A percentile compares a stretch with the other conserved stretches of the same genome.
These are phyloP conservation scores for Aphyosemion australe DNA, from an alignment of 2,113 vertebrate genomes.

Conservation along the genomic window DNA sequence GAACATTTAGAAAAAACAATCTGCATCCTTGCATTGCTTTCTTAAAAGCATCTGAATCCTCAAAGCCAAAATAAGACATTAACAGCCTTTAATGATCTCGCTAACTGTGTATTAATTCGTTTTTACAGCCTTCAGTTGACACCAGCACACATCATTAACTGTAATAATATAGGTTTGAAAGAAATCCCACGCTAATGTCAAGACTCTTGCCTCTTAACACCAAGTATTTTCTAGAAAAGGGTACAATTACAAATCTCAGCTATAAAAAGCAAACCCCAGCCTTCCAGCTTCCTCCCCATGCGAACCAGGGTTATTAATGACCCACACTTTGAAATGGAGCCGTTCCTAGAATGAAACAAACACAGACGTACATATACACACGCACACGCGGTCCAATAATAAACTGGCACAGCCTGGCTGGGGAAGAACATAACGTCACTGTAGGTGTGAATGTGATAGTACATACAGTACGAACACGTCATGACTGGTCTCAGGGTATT, in stretches of 20 bases:
- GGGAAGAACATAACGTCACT: conserved; percentile 58
- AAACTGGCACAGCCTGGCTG: conserved; percentile 40
- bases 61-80: background rate
- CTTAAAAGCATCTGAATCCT: background rate
- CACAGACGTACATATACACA: conserved; percentile 35
- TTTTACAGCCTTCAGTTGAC: conserved; percentile 1
- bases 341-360: conserved; percentile 33
- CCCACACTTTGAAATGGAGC: conserved; percentile 49
- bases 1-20: background rate
- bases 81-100: background rate
- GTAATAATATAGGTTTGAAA: conserved; percentile 11
- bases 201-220: conserved; percentile 24
- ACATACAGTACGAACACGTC: conserved; percentile 34
- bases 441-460: conserved; percentile 28
- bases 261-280: conserved; percentile 67
- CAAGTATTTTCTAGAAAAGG: conserved; percentile 37
- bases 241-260: conserved; percentile 58
- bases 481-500: conserved; percentile 38
- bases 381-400: conserved; percentile 59
- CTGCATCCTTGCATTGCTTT: background rate
- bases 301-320: conserved; percentile 35
- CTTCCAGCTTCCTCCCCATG: conserved; percentile 50
- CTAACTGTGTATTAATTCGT: background rate
- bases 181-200: conserved; percentile 20
- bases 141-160: conserved; percentile 22